Conservation (phyloP, 2,888 invertebrate species). For the Globia sparganii region DNA sequence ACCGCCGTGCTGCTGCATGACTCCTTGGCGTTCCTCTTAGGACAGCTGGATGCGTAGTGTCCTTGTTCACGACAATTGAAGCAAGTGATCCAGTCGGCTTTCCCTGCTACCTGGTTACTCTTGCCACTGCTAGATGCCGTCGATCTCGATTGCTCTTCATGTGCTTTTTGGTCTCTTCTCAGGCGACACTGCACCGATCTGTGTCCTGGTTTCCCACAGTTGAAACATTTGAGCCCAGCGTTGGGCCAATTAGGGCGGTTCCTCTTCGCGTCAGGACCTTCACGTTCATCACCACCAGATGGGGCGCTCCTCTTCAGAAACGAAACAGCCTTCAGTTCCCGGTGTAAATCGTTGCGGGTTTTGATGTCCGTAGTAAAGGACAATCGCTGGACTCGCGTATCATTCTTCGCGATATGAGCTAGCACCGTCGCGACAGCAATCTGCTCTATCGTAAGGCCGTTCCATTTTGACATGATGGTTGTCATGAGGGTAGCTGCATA, state of each 20-base stretch:
- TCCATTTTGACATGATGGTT: too few relatives aligned
- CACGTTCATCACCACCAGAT: not conserved
- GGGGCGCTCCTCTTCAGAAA: not conserved
- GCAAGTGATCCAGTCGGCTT: not conserved
- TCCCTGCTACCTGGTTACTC: too few relatives aligned
- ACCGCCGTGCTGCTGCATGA: not conserved
- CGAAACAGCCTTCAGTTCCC: too few relatives aligned
- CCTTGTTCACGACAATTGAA: not conserved
- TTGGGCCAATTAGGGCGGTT: not conserved
- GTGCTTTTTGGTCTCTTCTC: not conserved
- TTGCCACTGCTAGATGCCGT: not conserved
- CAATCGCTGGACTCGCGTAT: too few relatives aligned
- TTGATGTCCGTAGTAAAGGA: too few relatives aligned
- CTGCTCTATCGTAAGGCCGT: too few relatives aligned
- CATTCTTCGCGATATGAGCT: too few relatives aligned
- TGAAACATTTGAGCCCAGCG: not conserved
- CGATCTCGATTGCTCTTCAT: not conserved
- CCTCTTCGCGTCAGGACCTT: slow-evolving; percentile 6
- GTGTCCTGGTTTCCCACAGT: not conserved
- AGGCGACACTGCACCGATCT: not conserved
- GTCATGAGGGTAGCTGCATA: too few relatives aligned
- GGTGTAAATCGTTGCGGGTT: too few relatives aligned
- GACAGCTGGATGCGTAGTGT: slow-evolving; percentile 1
- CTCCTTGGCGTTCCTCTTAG: not conserved
- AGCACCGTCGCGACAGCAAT: too few relatives aligned